Conservation (phyloP, 92 coral and sea anemone genomes). For the Virgularia gustaviana region DNA sequence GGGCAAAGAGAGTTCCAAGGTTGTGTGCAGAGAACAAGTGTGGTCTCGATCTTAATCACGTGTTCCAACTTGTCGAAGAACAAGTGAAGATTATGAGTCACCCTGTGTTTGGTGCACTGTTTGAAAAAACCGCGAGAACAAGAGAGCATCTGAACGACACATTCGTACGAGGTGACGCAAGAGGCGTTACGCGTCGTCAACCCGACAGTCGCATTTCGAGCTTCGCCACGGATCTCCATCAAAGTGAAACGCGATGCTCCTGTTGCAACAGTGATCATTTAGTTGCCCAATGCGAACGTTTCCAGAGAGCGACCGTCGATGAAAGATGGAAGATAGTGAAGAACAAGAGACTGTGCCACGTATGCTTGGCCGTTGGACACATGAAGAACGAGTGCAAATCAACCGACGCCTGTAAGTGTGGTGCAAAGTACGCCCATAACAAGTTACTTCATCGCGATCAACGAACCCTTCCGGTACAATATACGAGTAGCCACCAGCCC, state of each 20-base stretch:
- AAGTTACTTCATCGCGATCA: constrained; percentile 5
- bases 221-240: constrained; percentile 7
- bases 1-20: constrained; percentile 44
- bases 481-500: too few species aligned
- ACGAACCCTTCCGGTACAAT: too few species aligned
- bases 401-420: constrained; percentile 30
- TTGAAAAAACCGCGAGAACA: neutral
- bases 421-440: constrained; percentile 24
- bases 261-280: constrained; percentile 36
- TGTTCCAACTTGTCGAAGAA: constrained; percentile 6
- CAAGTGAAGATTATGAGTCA: constrained; percentile 43
- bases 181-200: neutral
- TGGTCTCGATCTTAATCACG: constrained; percentile 32
- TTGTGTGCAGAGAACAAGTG: constrained; percentile 17
- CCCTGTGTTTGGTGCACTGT: constrained; percentile 45
- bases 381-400: constrained; percentile 45
- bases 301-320: neutral
- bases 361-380: constrained; percentile 40
- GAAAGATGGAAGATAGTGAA: constrained; percentile 40
- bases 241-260: neutral
- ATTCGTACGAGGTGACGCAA: neutral
- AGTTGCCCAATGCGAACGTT: constrained; percentile 28
- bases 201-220: constrained; percentile 26
- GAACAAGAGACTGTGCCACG: constrained; percentile 29
- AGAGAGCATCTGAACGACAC: neutral